Conservation (phyloP, 2,888 invertebrate species). For the Coecobrya sp. region DNA sequence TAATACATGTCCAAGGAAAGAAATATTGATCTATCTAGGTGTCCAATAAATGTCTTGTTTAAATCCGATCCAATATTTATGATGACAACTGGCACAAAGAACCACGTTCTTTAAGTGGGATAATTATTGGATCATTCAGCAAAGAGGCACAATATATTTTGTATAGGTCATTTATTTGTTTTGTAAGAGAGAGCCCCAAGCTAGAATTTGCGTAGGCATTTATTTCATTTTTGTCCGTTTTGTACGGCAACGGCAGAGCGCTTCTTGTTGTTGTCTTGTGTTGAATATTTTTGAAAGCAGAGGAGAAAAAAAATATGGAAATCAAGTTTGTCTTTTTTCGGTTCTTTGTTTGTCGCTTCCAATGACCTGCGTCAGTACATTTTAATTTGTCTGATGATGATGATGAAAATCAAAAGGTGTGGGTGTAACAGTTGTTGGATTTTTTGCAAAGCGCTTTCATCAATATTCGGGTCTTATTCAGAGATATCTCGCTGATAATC, state of each 20-base stretch:
- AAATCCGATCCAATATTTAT: slow-evolving; percentile 28
- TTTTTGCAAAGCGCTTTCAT: neutral
- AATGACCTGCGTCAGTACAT: slow-evolving; percentile 1
- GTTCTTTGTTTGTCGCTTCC: neutral
- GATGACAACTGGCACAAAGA: slow-evolving; percentile 31
- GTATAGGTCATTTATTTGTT: neutral
- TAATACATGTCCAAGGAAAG: slow-evolving; percentile 51
- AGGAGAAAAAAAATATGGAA: neutral
- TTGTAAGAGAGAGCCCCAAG: neutral
- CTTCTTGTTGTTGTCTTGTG: neutral
- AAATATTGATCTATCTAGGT: slow-evolving; percentile 62
- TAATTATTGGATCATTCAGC: slow-evolving; percentile 59
- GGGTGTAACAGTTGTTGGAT: neutral
- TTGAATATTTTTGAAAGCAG: neutral
- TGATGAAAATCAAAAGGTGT: neutral
- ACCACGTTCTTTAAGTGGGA: slow-evolving; percentile 15
- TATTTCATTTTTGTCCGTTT: neutral
- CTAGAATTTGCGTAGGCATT: slow-evolving; percentile 23
- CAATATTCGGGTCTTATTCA: neutral
- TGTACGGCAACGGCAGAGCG: neutral
- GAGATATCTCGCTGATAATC: neutral
- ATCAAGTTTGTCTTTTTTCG: slow-evolving; percentile 27
- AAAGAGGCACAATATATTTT: slow-evolving; percentile 38
- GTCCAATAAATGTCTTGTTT: slow-evolving; percentile 51
- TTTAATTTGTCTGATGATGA: neutral